Evolutionary conservation across 2,797 vertebrate species (phyloP).

Genomic region (Cynopterus sphinx): DNA sequence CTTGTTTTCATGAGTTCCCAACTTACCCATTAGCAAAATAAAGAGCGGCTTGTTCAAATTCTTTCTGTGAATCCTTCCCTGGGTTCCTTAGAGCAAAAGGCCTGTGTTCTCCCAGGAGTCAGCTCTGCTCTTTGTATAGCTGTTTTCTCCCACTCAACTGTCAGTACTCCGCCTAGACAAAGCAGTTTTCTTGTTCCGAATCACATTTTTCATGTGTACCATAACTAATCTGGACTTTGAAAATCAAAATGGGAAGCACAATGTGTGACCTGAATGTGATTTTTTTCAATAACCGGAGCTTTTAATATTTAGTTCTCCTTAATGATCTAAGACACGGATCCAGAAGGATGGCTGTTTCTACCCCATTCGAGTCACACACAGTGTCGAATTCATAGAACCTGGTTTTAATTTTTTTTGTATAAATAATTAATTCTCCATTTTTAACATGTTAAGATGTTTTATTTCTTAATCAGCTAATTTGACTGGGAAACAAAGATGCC

Average conservation of each 20-base stretch:
- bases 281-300: slow-evolving; percentile 74
- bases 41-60: slow-evolving; percentile 48
- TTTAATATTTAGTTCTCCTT: slow-evolving; percentile 83
- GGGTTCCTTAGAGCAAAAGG: slow-evolving; percentile 43
- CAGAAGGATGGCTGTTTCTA: slow-evolving; percentile 82
- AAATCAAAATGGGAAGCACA: slow-evolving; percentile 65
- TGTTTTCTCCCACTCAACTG: slow-evolving; percentile 46
- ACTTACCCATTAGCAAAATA: slow-evolving; percentile 56
- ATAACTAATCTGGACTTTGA: slow-evolving; percentile 68
- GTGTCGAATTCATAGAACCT: slow-evolving; percentile 84
- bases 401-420: slow-evolving; percentile 84
- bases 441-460: slow-evolving; percentile 86
- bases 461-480: slow-evolving; percentile 89
- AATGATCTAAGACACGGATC: slow-evolving; percentile 82
- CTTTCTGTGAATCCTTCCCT: slow-evolving; percentile 12
- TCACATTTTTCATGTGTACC: slow-evolving; percentile 68
- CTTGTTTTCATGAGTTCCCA: slow-evolving; percentile 55
- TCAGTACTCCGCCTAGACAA: slow-evolving; percentile 40
- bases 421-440: slow-evolving; percentile 89
- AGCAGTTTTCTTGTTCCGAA: slow-evolving; percentile 53
- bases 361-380: slow-evolving; percentile 82
- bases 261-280: slow-evolving; percentile 74
- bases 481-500: slow-evolving; percentile 88
- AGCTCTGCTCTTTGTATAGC: neutral
- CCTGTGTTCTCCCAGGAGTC: neutral